Conservation (phyloP, 2,797 vertebrate genomes). For the Streptopelia turtur region DNA sequence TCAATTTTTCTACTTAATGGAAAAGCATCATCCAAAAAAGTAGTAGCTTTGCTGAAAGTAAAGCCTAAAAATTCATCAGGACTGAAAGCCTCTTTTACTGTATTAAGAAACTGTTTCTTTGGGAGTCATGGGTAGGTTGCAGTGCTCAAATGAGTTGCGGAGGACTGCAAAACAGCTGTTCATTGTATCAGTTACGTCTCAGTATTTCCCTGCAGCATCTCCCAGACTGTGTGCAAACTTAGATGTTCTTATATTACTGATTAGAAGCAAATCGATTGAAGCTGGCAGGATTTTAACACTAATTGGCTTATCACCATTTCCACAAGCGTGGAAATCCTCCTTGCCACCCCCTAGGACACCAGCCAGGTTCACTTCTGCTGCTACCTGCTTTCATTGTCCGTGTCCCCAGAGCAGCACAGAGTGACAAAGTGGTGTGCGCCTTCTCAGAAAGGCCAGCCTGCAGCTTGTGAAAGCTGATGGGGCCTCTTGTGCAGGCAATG, state of each 20-base stretch:
- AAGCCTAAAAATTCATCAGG: neutral
- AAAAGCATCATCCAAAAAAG: neutral
- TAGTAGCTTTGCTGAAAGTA: neutral
- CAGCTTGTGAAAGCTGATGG: accelerated
- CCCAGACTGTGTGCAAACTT: neutral
- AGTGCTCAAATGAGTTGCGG: neutral
- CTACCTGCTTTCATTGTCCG: neutral
- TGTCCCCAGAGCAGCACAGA: neutral
- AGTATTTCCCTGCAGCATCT: neutral
- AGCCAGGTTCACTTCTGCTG: neutral
- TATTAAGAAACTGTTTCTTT: neutral
- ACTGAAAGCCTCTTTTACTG: neutral
- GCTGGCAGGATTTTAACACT: neutral
- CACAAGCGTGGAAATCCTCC: neutral
- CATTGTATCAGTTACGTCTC: neutral
- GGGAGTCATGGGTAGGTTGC: neutral
- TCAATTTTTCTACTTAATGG: neutral
- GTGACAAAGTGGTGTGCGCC: neutral
- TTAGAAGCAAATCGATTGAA: neutral
- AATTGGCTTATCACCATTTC: neutral
- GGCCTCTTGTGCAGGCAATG: neutral
- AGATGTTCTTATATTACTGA: neutral
- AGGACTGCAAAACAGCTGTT: neutral
- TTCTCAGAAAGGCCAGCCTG: neutral
- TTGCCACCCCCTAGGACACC: neutral